phyloP scores from a whole-genome alignment of 1,140 invertebrate species.

The Leptinotarsa undecemlineata region DNA sequence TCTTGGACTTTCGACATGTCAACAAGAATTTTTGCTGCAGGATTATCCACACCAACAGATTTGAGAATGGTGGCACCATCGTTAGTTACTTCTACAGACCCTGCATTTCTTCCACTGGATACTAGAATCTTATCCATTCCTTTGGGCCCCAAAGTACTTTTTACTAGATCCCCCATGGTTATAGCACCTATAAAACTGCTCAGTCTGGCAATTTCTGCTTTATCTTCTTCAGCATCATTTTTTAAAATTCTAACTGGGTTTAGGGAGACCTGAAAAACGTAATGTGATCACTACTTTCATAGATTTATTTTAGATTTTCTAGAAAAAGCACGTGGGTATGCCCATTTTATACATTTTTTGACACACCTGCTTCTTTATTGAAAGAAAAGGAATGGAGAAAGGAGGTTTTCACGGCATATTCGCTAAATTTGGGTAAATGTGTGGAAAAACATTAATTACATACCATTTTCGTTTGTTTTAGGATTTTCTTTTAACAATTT shows the following conservation, averaged over 20 bases:
- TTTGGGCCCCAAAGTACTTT: constrained; percentile 97
- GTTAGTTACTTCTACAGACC: constrained; percentile 95
- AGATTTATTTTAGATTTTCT: background rate
- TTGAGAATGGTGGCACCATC: constrained; percentile 99
- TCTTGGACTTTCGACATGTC: constrained; percentile 99
- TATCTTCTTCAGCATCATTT: constrained; percentile 96
- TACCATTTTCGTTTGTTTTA: background rate
- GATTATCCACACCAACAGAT: constrained; percentile 96
- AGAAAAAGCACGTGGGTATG: constrained; percentile 33
- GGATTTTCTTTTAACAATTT: background rate
- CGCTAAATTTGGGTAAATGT: background rate
- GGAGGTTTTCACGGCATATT: background rate
- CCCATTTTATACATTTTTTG: constrained; percentile 1
- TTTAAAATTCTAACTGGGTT: constrained; percentile 94
- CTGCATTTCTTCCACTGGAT: constrained; percentile 78
- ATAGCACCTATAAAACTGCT: constrained; percentile 98
- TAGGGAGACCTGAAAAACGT: constrained; percentile 73
- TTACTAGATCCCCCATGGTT: constrained; percentile 97
- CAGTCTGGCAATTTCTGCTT: constrained; percentile 91
- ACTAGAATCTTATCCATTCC: constrained; percentile 99
- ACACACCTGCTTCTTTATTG: background rate
- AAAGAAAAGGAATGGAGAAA: background rate
- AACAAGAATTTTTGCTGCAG: constrained; percentile 97
- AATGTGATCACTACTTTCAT: background rate
- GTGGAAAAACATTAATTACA: background rate